Percentiles rank a stretch among this genome's conserved stretches.
Conservation (phyloP, 2,797 vertebrate species). For the Selene dorsalis region DNA sequence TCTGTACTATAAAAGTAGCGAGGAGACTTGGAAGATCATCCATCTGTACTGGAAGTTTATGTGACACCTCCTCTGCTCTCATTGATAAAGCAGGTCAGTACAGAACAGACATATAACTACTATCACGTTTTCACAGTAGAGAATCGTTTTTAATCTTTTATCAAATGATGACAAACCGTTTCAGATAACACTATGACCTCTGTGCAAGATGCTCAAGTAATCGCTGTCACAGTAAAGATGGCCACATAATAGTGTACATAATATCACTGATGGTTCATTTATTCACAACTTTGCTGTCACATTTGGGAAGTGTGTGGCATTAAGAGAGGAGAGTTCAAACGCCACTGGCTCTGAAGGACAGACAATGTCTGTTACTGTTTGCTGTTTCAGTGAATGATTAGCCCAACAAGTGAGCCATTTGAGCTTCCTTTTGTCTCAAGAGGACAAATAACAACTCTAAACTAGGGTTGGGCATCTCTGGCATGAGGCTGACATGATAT, state of each 20-base stretch:
- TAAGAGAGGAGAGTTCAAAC: constrained; percentile 19
- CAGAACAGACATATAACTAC: not conserved
- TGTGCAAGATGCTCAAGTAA: not conserved
- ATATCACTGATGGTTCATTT: not conserved
- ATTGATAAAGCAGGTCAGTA: not conserved
- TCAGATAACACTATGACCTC: not conserved
- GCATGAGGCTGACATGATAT: too few species aligned
- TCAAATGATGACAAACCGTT: not conserved
- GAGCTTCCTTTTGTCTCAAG: constrained; percentile 44
- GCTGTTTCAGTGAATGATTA: constrained; percentile 74
- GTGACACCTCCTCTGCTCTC: constrained; percentile 1
- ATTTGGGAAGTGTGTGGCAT: constrained; percentile 7
- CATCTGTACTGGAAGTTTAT: constrained; percentile 7
- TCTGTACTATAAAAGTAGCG: constrained; percentile 37
- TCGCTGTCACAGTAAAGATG: too few species aligned
- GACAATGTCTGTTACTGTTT: constrained; percentile 64
- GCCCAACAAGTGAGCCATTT: constrained; percentile 47
- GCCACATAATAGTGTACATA: not conserved
- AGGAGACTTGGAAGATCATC: constrained; percentile 10
- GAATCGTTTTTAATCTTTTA: not conserved
- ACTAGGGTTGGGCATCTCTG: too few species aligned
- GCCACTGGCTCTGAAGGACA: constrained; percentile 21
- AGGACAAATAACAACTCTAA: not conserved
- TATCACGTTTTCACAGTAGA: not conserved
- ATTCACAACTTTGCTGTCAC: not conserved